These are phyloP conservation scores for Agapostemon virescens DNA, from an alignment of 2,888 invertebrate species.

Conservation along the genomic window DNA sequence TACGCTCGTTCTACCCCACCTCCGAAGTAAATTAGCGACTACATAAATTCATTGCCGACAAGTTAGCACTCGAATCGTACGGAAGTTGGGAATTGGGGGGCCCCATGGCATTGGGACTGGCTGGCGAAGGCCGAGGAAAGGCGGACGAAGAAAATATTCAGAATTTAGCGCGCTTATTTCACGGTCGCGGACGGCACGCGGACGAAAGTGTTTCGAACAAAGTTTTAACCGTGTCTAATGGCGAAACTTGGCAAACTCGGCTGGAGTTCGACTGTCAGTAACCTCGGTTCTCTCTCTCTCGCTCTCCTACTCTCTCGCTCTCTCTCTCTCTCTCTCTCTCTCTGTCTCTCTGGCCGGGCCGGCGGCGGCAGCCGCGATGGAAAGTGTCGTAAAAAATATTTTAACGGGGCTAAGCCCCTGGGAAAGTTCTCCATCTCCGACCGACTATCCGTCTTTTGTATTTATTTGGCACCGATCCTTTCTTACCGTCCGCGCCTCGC, in stretches of 20 bases:
- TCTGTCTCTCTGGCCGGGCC: not conserved
- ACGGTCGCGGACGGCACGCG: constrained; percentile 75
- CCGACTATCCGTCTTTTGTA: constrained; percentile 63
- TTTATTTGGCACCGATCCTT: constrained; percentile 63
- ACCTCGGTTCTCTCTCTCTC: constrained; percentile 62
- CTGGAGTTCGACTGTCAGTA: constrained; percentile 75
- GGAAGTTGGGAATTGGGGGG: constrained; percentile 39
- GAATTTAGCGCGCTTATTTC: constrained; percentile 75
- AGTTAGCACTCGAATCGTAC: constrained; percentile 56
- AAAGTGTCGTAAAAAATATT: constrained; percentile 71
- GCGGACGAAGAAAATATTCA: constrained; percentile 71
- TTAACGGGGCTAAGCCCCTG: constrained; percentile 62
- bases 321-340: constrained; percentile 22
- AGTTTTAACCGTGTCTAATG: constrained; percentile 79
- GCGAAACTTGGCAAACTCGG: constrained; percentile 77
- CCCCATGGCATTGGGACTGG: constrained; percentile 36
- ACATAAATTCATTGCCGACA: constrained; percentile 58
- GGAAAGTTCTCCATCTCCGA: constrained; percentile 68
- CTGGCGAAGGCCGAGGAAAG: constrained; percentile 36
- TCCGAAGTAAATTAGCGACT: constrained; percentile 60
- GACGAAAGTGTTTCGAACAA: constrained; percentile 79
- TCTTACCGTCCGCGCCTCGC: constrained; percentile 44
- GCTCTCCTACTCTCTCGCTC: no score
- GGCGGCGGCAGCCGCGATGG: constrained; percentile 36
- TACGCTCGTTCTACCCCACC: constrained; percentile 27